phyloP scores from a whole-genome alignment of 2,888 invertebrate species.

The Apeira syringaria region DNA sequence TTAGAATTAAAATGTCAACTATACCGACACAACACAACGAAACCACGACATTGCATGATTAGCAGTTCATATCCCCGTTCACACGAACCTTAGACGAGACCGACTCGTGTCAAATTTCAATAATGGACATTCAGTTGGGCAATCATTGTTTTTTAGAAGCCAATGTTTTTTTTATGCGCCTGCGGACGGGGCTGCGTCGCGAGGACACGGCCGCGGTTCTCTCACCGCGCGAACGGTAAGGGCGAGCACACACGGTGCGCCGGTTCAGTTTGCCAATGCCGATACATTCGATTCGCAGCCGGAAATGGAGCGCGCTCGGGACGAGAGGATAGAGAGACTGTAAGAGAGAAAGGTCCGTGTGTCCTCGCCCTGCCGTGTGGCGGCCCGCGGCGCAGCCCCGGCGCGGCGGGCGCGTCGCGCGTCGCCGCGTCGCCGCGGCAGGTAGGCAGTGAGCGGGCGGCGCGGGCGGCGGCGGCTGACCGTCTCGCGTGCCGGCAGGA shows the following conservation, averaged over 20 bases:
- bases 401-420: conserved; percentile 4
- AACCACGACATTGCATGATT: conserved; percentile 82
- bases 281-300: conserved; percentile 2
- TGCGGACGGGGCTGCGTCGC: conserved; percentile 68
- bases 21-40: conserved; percentile 67
- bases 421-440: conserved; percentile 34
- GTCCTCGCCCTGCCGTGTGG: conserved; percentile 25
- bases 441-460: conserved; percentile 29
- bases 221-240: conserved; percentile 23
- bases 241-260: conserved; percentile 26
- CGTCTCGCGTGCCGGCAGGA: conserved; percentile 83
- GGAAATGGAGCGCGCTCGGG: conserved; percentile 1
- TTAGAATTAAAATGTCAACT: conserved; percentile 47
- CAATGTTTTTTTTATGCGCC: conserved; percentile 60
- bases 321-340: conserved; percentile 35
- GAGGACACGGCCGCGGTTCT: conserved; percentile 30
- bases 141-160: conserved; percentile 63
- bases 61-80: conserved; percentile 79
- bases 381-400: conserved; percentile 49
- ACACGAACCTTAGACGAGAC: conserved; percentile 75
- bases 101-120: conserved; percentile 66
- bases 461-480: conserved; percentile 55
- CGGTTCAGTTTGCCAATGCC: conserved; percentile 2
- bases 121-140: conserved; percentile 69
- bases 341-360: neutral